A percentile compares a stretch with the other conserved stretches of the same genome.
Conservation (phyloP, 2,797 vertebrate genomes). For the Botia kubotai region DNA sequence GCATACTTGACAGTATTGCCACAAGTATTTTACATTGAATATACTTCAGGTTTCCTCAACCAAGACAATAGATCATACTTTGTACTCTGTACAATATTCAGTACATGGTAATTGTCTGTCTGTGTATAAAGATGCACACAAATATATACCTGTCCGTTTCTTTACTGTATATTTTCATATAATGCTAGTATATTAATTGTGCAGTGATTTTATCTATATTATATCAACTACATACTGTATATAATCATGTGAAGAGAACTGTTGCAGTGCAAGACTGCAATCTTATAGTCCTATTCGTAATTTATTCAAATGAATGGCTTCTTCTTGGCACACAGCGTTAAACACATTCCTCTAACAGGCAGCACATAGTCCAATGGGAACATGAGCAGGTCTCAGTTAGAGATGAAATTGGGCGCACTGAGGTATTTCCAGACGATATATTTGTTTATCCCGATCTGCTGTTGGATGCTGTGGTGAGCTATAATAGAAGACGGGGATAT, state of each 20-base stretch:
- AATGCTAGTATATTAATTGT: too few species aligned
- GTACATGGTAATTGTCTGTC: too few species aligned
- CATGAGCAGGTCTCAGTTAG: not conserved
- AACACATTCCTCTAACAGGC: not conserved
- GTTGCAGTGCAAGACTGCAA: not conserved
- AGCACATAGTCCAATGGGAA: not conserved
- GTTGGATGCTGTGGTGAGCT: not conserved
- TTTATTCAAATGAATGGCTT: not conserved
- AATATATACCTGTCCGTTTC: too few species aligned
- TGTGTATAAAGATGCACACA: too few species aligned
- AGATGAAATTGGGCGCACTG: not conserved
- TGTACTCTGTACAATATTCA: too few species aligned
- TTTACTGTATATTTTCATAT: too few species aligned
- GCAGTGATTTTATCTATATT: too few species aligned
- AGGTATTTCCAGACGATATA: not conserved
- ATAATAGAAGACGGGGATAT: not conserved
- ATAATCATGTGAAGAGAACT: not conserved
- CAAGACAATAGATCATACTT: too few species aligned
- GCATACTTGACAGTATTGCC: not conserved
- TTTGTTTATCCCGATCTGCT: not conserved
- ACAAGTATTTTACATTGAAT: too few species aligned
- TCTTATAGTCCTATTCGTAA: not conserved
- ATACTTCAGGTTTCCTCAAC: not conserved
- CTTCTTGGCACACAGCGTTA: not conserved
- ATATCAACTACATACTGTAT: too few species aligned